phyloP scores from a whole-genome alignment of 2,113 vertebrate genomes.

The Petrocephalus zakoni region DNA sequence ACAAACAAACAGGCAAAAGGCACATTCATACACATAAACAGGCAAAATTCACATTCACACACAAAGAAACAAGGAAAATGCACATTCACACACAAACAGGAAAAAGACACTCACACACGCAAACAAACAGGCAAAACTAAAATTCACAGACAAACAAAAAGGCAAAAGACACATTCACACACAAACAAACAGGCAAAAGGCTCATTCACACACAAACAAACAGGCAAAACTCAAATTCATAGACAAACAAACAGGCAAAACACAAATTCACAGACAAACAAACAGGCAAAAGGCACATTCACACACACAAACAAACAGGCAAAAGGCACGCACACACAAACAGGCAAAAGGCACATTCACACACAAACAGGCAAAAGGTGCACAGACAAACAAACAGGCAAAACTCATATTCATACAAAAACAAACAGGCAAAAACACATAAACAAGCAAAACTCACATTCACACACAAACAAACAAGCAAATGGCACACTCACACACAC shows the following conservation, averaged over 20 bases:
- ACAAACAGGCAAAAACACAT: neutral
- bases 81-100: neutral
- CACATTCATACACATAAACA: neutral
- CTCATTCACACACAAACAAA: neutral
- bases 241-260: neutral
- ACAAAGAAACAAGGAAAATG: neutral
- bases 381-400: neutral
- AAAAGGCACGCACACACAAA: neutral
- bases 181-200: neutral
- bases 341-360: neutral
- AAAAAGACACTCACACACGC: neutral
- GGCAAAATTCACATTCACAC: neutral
- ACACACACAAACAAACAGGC: neutral
- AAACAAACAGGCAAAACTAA: neutral
- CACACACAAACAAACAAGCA: neutral
- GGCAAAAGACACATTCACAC: neutral
- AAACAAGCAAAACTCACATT: neutral
- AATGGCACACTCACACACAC: neutral
- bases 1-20: neutral
- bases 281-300: neutral
- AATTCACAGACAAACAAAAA: neutral
- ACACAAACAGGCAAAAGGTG: neutral
- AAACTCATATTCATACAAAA: neutral
- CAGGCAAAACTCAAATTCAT: neutral
- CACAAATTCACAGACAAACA: neutral